Evolutionary conservation across 2,888 invertebrate species (phyloP).

Genomic region (Dynastes hyllus): DNA sequence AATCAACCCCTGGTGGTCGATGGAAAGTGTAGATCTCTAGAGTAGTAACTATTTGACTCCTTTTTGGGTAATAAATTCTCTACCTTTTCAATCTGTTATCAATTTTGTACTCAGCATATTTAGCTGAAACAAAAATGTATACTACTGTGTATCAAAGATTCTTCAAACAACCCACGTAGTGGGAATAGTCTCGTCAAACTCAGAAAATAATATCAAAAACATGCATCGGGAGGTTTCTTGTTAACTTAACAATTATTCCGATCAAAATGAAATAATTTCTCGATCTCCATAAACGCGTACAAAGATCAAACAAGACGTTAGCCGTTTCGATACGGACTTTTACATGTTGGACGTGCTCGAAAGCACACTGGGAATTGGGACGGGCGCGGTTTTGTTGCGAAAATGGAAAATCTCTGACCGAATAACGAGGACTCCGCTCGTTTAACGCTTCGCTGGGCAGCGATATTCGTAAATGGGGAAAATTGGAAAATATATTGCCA

Average conservation of each 20-base stretch:
- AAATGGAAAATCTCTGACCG: not conserved
- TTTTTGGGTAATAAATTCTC: too few species aligned
- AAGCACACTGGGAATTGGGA: not conserved
- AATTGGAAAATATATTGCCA: constrained; percentile 36
- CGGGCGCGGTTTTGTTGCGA: not conserved
- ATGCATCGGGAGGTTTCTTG: not conserved
- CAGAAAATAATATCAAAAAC: too few species aligned
- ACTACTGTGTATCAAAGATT: too few species aligned
- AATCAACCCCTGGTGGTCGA: too few species aligned
- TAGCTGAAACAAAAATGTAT: too few species aligned
- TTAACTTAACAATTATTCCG: not conserved
- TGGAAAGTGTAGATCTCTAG: too few species aligned
- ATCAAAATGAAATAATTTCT: constrained; percentile 15
- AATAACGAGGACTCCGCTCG: constrained; percentile 30
- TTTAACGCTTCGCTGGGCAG: constrained; percentile 30
- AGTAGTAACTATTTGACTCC: too few species aligned
- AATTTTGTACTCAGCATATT: too few species aligned
- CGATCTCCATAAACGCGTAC: not conserved
- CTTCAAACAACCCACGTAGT: too few species aligned
- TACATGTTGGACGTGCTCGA: not conserved
- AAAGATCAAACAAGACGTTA: constrained; percentile 19
- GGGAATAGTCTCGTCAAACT: too few species aligned
- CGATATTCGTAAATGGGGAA: constrained; percentile 24
- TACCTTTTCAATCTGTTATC: too few species aligned
- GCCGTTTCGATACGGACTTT: not conserved